Evolutionary conservation across 2,113 vertebrate species (phyloP).

Genomic region (Varanus komodoensis): DNA sequence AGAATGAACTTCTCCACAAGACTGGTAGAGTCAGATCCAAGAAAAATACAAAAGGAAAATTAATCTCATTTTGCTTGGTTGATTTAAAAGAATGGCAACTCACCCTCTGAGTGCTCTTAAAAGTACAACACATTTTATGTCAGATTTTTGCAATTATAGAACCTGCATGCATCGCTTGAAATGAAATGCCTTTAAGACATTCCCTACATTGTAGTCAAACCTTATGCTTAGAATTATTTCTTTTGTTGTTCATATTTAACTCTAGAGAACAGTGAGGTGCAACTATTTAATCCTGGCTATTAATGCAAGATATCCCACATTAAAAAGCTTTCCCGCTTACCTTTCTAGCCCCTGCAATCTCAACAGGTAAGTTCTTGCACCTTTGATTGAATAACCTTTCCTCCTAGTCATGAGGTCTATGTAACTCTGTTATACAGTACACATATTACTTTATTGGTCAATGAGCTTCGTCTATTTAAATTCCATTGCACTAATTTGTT

Average conservation of each 20-base stretch:
- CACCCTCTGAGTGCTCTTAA: neutral
- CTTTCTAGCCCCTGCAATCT: slow-evolving; percentile 65
- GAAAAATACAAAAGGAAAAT: slow-evolving; percentile 28
- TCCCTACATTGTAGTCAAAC: neutral
- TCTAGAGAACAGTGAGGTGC: neutral
- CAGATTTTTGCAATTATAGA: neutral
- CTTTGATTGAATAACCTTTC: slow-evolving; percentile 72
- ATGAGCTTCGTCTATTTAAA: slow-evolving; percentile 76
- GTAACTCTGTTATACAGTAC: slow-evolving; percentile 59
- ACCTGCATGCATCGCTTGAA: neutral
- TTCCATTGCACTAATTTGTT: slow-evolving; percentile 83
- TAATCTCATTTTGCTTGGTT: slow-evolving; percentile 30
- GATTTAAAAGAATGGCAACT: slow-evolving; percentile 29
- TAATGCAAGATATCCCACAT: slow-evolving; percentile 47
- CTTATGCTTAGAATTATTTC: slow-evolving; percentile 31
- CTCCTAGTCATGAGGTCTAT: slow-evolving; percentile 68
- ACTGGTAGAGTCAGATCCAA: neutral
- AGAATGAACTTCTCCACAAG: neutral
- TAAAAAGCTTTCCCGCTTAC: slow-evolving; percentile 75
- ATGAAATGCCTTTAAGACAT: slow-evolving; percentile 26
- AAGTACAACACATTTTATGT: neutral
- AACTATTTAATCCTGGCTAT: neutral
- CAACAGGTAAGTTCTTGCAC: slow-evolving; percentile 62
- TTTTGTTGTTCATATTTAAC: neutral
- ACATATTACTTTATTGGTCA: slow-evolving; percentile 77